Evolutionary conservation across 2,797 vertebrate genomes (phyloP).

Genomic region (Geotrypetes seraphini): DNA sequence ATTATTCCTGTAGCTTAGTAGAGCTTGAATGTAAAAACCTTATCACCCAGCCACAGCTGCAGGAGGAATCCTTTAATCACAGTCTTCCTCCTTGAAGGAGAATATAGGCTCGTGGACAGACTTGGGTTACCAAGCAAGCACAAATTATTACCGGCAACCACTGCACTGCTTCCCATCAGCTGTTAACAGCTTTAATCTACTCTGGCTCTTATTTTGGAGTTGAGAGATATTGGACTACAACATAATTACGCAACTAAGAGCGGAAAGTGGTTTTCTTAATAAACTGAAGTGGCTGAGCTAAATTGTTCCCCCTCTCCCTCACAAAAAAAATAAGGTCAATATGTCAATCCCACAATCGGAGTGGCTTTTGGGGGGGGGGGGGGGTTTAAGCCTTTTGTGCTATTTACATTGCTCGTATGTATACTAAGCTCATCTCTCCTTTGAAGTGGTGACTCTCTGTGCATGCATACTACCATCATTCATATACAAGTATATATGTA

Average conservation of each 20-base stretch:
- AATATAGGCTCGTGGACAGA: conserved; percentile 45
- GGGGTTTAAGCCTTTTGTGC: too few species aligned
- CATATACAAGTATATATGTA: too few species aligned
- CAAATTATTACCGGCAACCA: conserved; percentile 35
- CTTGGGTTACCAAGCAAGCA: conserved; percentile 39
- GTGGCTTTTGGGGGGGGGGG: too few species aligned
- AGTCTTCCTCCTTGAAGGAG: conserved; percentile 50
- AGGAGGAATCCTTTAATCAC: conserved; percentile 50
- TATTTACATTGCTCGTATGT: too few species aligned
- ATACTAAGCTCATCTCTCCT: too few species aligned
- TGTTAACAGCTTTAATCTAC: conserved; percentile 42
- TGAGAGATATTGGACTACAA: conserved; percentile 38
- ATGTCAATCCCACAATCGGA: too few species aligned
- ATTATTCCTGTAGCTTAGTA: conserved; percentile 31
- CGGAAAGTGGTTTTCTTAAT: conserved; percentile 33
- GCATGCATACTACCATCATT: too few species aligned
- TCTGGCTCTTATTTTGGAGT: conserved; percentile 45
- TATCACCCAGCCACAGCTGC: conserved; percentile 52
- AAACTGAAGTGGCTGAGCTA: conserved; percentile 17
- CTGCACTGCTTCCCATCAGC: conserved; percentile 32
- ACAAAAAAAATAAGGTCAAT: too few species aligned
- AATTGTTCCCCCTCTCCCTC: conserved; percentile 3
- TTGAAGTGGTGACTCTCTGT: too few species aligned
- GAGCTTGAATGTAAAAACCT: conserved; percentile 44
- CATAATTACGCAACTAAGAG: conserved; percentile 39